phyloP scores from a whole-genome alignment of 1,140 invertebrate species.

The Diploscapter pachys region DNA sequence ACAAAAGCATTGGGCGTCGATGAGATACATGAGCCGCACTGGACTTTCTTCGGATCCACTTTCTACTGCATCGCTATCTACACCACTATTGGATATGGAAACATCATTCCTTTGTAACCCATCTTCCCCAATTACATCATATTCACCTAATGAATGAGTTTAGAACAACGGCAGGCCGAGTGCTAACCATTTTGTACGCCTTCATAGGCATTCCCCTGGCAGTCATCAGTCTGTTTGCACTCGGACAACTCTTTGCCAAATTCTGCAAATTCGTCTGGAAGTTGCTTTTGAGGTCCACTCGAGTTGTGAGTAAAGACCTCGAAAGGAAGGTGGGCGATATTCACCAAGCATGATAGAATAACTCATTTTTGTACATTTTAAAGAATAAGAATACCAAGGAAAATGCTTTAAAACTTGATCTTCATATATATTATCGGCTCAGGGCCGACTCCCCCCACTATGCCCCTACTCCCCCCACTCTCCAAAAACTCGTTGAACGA shows the following conservation, averaged over 20 bases:
- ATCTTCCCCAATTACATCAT: neutral
- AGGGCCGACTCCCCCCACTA: no score
- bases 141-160: neutral
- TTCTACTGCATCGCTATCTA: constrained; percentile 44
- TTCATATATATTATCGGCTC: no score
- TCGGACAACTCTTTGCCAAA: constrained; percentile 29
- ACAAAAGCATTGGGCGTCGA: constrained; percentile 20
- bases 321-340: constrained; percentile 7
- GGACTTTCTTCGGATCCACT: constrained; percentile 42
- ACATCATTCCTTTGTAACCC: neutral
- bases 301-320: constrained; percentile 30
- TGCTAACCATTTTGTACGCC: constrained; percentile 22
- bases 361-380: no score
- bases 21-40: constrained; percentile 9
- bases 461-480: no score
- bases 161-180: constrained; percentile 6
- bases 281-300: constrained; percentile 9
- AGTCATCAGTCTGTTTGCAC: constrained; percentile 28
- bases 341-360: neutral
- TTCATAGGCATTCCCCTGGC: constrained; percentile 36
- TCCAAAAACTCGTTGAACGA: no score
- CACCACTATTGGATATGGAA: constrained; percentile 41
- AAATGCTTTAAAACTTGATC: no score
- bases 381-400: neutral
- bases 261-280: constrained; percentile 27